Conservation (phyloP, 1,140 invertebrate genomes). For the Drosophila guanche region DNA sequence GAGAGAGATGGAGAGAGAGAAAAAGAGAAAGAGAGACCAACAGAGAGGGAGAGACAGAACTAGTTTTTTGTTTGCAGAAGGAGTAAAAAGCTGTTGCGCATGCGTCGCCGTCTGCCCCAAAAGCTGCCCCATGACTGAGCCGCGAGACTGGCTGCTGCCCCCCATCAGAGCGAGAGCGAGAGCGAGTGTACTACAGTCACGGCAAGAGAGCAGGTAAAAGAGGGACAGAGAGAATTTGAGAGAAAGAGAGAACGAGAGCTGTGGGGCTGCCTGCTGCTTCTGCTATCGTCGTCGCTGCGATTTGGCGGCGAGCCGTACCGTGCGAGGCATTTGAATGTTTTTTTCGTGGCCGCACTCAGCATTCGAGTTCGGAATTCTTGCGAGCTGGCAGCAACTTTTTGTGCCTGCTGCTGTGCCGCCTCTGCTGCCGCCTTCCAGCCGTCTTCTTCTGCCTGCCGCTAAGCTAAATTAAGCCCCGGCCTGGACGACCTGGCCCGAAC, state of each 20-base stretch:
- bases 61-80: constrained; percentile 50
- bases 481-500: constrained; percentile 25
- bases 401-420: constrained; percentile 44
- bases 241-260: constrained; percentile 19
- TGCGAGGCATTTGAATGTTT: constrained; percentile 82
- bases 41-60: constrained; percentile 30
- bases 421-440: constrained; percentile 18
- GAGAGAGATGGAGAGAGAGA: constrained; percentile 2
- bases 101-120: constrained; percentile 59
- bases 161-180: constrained; percentile 52
- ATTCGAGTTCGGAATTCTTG: constrained; percentile 83
- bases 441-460: constrained; percentile 22
- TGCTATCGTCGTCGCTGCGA: constrained; percentile 63
- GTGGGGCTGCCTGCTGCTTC: constrained; percentile 7
- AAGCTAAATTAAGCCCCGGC: constrained; percentile 60
- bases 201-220: constrained; percentile 19
- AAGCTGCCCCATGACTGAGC: constrained; percentile 1
- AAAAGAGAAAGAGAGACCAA: constrained; percentile 1
- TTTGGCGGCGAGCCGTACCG: constrained; percentile 60
- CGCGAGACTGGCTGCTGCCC: background rate
- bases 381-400: constrained; percentile 83
- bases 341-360: constrained; percentile 78
- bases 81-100: constrained; percentile 73
- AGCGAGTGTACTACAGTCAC: constrained; percentile 21
- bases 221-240: too few species aligned